Conservation (phyloP, 2,888 invertebrate genomes). For the Cryptosula pallasiana region DNA sequence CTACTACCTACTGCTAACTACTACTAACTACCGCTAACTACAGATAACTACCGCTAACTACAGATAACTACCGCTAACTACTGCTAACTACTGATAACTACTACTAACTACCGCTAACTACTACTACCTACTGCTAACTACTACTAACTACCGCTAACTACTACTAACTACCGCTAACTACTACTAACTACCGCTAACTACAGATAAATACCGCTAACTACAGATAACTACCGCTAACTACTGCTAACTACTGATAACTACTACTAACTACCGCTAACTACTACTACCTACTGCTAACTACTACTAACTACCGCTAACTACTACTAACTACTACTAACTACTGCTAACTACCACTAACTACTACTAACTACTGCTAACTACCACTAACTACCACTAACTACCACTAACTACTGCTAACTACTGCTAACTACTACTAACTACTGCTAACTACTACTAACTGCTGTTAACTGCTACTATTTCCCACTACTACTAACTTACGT, state of each 20-base stretch:
- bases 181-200: neutral
- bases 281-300: neutral
- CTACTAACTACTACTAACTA: neutral
- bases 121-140: neutral
- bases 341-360: neutral
- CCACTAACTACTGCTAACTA: neutral
- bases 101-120: neutral
- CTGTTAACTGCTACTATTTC: neutral
- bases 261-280: neutral
- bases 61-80: neutral
- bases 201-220: neutral
- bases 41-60: neutral
- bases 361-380: slow-evolving; percentile 6
- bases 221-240: neutral
- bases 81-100: neutral
- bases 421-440: neutral
- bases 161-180: neutral
- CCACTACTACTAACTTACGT: neutral
- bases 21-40: slow-evolving; percentile 4
- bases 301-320: neutral
- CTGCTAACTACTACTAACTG: neutral
- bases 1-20: neutral
- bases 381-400: neutral
- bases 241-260: neutral
- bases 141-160: neutral